Conservation (phyloP, 2,797 vertebrate species). For the Alectoris magna region DNA sequence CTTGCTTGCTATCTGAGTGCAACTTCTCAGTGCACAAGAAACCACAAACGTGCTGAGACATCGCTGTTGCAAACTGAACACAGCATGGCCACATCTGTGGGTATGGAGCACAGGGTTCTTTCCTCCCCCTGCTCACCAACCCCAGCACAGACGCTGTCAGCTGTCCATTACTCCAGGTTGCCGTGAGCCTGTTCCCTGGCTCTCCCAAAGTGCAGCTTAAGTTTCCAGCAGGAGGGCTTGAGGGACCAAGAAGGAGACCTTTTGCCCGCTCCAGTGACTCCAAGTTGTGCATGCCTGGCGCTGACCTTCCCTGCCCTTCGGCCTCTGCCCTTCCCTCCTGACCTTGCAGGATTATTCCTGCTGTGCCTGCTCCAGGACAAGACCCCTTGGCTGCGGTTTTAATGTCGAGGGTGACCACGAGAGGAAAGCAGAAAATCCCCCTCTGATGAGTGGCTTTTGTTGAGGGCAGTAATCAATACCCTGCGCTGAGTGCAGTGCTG, state of each 20-base stretch:
- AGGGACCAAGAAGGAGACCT: conserved; percentile 44
- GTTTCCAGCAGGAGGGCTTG: conserved; percentile 58
- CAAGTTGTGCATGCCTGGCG: not conserved
- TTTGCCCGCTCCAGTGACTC: not conserved
- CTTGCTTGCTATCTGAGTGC: not conserved
- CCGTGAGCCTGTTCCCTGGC: not conserved
- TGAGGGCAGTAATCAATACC: conserved; percentile 62
- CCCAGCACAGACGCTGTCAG: not conserved
- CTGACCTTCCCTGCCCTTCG: conserved; percentile 66
- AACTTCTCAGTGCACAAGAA: not conserved
- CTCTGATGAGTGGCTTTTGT: conserved; percentile 38
- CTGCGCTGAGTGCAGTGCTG: not conserved
- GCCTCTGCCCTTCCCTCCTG: conserved; percentile 60
- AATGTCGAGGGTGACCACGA: not conserved
- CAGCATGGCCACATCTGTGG: accelerated
- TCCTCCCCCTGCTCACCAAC: not conserved
- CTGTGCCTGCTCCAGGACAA: conserved; percentile 53
- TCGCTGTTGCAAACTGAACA: not conserved
- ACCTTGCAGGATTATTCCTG: conserved; percentile 66
- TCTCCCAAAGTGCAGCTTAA: conserved; percentile 66
- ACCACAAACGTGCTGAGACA: accelerated
- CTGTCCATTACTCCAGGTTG: conserved; percentile 1
- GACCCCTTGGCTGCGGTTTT: conserved; percentile 33
- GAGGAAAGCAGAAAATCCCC: conserved; percentile 46
- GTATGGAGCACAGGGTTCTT: accelerated